Evolutionary conservation across 2,113 vertebrate species (phyloP), one percentile per base, ranked within the genome.

Genomic region (Petrocephalus zakoni): DNA sequence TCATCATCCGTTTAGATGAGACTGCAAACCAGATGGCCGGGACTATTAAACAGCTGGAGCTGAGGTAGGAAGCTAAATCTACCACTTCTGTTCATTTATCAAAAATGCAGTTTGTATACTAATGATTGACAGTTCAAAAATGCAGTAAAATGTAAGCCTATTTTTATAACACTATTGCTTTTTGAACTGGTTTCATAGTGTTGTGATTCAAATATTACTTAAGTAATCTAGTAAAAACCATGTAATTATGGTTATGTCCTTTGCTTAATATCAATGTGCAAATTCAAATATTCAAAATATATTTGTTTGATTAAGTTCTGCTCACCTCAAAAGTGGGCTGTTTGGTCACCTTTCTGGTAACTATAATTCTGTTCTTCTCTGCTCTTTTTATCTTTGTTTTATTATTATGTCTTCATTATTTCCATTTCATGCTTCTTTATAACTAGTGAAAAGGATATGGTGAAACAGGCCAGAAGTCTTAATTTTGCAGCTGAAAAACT

Each of bases 1-100:
- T 96, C 89, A 97, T 99, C 89, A 93, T 94, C 92, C 97, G 97
- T 88, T 94, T 99, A 94, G 98, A 99, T 93, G 98, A 99, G 88
- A 99, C 99, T 89, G 97, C 98, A 11, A 98, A 97, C 95, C 98
- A 99, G 95, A 99, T 99, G 97, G 96, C 97, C n/a, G 97, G 96
- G 89, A 98, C 97, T 25, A 96, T 99, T 89, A 99, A 98, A 95
- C 97, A 97, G 86, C 95, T 99, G 91, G 98, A 99, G 93, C 96
- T 94, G 94, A 99, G 98, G 98, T 99, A 96, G 95, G 89, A 53
- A 42, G 1, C 17, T 11, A 13, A 81, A 42, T 47, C 6, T 22
- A 46, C 53, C 46, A 2, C 51, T n/a, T 2, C 1, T 11, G 9
- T 37, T 52, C 47, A 53, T 78, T 34, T 11, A 34, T 13, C 72